Conservation (phyloP, 1,140 invertebrate genomes). For the Argopecten irradians region DNA sequence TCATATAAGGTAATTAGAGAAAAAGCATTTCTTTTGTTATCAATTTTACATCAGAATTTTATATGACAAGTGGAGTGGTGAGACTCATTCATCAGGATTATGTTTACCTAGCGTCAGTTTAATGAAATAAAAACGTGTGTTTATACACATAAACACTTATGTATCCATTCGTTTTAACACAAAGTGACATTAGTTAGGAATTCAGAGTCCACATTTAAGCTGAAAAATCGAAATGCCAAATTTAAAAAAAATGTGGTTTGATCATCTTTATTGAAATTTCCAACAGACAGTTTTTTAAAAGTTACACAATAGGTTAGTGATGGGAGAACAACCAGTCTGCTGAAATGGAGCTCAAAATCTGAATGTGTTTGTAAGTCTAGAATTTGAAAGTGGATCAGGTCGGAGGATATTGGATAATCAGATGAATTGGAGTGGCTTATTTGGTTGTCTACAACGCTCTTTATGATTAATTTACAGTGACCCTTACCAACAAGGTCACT, state of each 20-base stretch:
- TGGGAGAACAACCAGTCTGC: neutral
- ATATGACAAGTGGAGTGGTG: neutral
- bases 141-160: neutral
- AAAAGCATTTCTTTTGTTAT: neutral
- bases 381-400: neutral
- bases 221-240: neutral
- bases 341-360: neutral
- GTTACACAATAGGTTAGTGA: neutral
- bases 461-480: neutral
- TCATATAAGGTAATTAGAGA: neutral
- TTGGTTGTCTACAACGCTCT: neutral
- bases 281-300: neutral
- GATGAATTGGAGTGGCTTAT: neutral
- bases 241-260: neutral
- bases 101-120: neutral
- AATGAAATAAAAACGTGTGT: constrained; percentile 3
- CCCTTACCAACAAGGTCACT: neutral
- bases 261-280: neutral
- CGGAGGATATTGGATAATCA: constrained; percentile 16
- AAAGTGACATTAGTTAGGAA: neutral
- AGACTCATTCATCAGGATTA: neutral
- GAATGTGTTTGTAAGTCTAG: neutral
- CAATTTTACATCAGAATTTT: neutral
- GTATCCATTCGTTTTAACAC: constrained; percentile 17
- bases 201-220: neutral